A percentile compares a stretch with the other conserved stretches of the same genome.
Conservation (phyloP, 2,797 vertebrate genomes). For the Acipenser oxyrinchus region DNA sequence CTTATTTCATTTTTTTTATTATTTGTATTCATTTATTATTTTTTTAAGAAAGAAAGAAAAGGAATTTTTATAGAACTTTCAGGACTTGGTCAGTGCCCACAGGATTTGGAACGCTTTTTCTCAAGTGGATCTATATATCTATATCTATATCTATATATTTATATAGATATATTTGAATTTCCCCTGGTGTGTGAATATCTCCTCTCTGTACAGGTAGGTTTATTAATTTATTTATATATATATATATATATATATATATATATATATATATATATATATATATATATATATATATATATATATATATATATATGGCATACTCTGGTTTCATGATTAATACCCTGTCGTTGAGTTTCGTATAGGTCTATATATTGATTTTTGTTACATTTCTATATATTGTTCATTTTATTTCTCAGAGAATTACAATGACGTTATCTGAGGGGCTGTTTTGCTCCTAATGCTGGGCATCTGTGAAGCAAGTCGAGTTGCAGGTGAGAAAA, state of each 20-base stretch:
- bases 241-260: too few relatives aligned
- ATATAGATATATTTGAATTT: slow-evolving; percentile 14
- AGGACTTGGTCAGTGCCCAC: slow-evolving; percentile 3
- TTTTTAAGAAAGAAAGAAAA: not conserved
- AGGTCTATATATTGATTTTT: not conserved
- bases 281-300: not conserved
- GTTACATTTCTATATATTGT: not conserved
- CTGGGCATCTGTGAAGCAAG: slow-evolving; percentile 55
- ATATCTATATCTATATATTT: not conserved
- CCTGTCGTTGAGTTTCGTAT: not conserved
- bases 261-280: too few relatives aligned
- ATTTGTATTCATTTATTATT: slow-evolving; percentile 12
- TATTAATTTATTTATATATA: not conserved
- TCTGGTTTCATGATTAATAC: not conserved
- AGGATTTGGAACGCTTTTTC: too few relatives aligned
- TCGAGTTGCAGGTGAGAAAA: slow-evolving; percentile 73
- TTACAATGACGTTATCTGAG: slow-evolving; percentile 62
- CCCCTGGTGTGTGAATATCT: not conserved
- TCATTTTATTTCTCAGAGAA: slow-evolving; percentile 6
- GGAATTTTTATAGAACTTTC: slow-evolving; percentile 1
- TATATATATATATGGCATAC: not conserved
- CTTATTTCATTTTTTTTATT: slow-evolving; percentile 5
- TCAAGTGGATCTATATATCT: too few relatives aligned
- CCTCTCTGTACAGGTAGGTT: slow-evolving; percentile 12
- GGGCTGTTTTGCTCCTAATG: slow-evolving; percentile 63